Evolutionary conservation across 2,888 invertebrate genomes (phyloP).

Genomic region (Tinea semifulvella): DNA sequence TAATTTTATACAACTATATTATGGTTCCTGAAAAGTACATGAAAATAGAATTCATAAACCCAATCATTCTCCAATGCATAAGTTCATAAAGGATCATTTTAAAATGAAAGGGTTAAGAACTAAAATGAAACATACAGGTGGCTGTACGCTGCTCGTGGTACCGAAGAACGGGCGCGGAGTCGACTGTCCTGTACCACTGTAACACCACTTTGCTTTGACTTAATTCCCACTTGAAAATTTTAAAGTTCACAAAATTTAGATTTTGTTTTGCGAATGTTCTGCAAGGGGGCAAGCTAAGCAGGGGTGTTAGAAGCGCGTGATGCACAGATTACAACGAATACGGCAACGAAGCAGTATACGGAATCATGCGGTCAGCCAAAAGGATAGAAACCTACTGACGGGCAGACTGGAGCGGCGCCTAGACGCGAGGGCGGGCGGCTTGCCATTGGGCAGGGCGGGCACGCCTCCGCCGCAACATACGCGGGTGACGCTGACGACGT

Average conservation of each 20-base stretch:
- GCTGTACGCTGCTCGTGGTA: constrained; percentile 10
- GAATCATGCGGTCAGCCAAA: constrained; percentile 69
- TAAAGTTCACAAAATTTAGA: constrained; percentile 41
- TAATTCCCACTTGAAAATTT: constrained; percentile 36
- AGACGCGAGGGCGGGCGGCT: constrained; percentile 38
- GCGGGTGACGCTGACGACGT: constrained; percentile 25
- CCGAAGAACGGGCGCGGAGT: constrained; percentile 1
- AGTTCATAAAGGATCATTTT: no score
- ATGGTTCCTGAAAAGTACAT: no score
- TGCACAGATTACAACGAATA: constrained; percentile 57
- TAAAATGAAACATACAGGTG: no score
- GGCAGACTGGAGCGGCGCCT: constrained; percentile 48
- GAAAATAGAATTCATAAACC: no score
- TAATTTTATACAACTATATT: no score
- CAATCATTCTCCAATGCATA: no score
- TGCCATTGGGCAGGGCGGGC: constrained; percentile 59
- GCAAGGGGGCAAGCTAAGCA: constrained; percentile 29
- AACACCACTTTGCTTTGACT: constrained; percentile 28
- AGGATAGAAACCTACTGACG: constrained; percentile 68
- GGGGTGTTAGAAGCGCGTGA: constrained; percentile 51
- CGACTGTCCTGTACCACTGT: constrained; percentile 22
- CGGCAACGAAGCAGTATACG: constrained; percentile 66
- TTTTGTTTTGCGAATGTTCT: constrained; percentile 21
- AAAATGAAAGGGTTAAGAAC: no score
- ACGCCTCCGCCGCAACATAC: constrained; percentile 44